Base-by-base conservation (phyloP, 2,888 invertebrate species). In the Monopis laevigella region DNA sequence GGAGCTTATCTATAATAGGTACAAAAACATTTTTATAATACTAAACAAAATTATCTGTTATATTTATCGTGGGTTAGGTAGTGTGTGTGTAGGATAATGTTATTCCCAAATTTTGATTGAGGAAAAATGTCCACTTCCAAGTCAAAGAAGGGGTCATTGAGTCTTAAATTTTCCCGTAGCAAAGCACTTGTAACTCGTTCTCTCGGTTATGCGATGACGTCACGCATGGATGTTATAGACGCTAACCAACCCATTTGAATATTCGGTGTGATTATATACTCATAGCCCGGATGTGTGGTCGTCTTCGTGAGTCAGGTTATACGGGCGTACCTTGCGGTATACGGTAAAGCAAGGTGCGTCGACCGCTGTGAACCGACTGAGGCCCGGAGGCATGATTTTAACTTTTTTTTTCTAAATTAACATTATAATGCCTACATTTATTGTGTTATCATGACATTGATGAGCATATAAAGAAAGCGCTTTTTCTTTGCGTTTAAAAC, bases 181-280 rank as follows among this genome's bases (percentile, higher is more conserved):
- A 51, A 46, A 53, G 56, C 73, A 73, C 73, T 70, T 75, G 74
- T 68, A 65, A 65, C 71, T 65, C 55, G 72, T 67, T 67, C 58
- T 63, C 59, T 64, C 54, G 57, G 62, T 59, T 64, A 67, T 63
- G 62, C 59, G 52, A 50, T 77, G 73, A 77, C 75, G 75, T 75
- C 74, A 75, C 55, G 52, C 51, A 52, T 56, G 56, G 30, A 4
- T 14, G 12, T 13, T 3, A 8, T 7, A 5, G 5, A 21, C 7
- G 14, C 14, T 14, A 30, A 13, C 30, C 30, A 5, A 11, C 8
- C 30, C 12, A 30, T 13, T 30, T 30, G 30, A 5, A 12, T 13
- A 30, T 13, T 3, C n/a, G n/a, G n/a, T n/a, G n/a, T n/a, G n/a
- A n/a, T n/a, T n/a, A n/a, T n/a, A n/a, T n/a, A n/a, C n/a, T n/a